Percentiles rank a stretch among this genome's conserved stretches.
phyloP scores from a whole-genome alignment of 2,113 vertebrate genomes.

The Crypturellus undulatus region DNA sequence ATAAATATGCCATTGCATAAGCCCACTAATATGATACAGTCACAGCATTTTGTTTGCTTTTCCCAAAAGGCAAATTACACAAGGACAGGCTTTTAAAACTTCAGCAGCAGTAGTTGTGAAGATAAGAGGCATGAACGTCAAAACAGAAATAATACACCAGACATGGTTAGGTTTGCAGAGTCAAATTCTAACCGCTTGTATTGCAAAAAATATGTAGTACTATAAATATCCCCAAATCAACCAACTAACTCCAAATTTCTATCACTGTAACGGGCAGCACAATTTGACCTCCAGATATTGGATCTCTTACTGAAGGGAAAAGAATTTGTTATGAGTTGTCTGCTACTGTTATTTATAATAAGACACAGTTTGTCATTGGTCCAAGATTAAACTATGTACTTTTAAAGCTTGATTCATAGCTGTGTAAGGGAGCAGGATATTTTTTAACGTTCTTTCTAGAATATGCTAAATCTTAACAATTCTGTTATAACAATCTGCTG shows the following conservation, averaged over 20 bases:
- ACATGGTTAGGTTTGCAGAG: neutral
- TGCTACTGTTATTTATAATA: slow-evolving; percentile 10
- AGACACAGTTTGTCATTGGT: neutral
- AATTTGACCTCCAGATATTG: neutral
- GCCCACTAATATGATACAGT: slow-evolving; percentile 52
- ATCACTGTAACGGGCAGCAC: neutral
- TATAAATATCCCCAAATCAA: slow-evolving; percentile 17
- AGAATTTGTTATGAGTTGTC: neutral
- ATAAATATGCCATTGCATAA: slow-evolving; percentile 65
- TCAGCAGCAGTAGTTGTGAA: slow-evolving; percentile 31
- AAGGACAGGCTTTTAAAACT: slow-evolving; percentile 34
- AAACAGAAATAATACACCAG: slow-evolving; percentile 30
- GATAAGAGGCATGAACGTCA: slow-evolving; percentile 24
- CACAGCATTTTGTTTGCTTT: slow-evolving; percentile 58
- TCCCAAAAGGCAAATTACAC: slow-evolving; percentile 39
- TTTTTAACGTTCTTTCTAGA: slow-evolving; percentile 12
- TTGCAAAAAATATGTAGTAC: neutral
- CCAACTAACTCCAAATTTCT: neutral
- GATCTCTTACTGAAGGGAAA: slow-evolving; percentile 15
- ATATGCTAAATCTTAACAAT: neutral
- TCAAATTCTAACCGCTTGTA: neutral
- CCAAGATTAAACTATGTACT: slow-evolving; percentile 15
- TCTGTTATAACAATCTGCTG: neutral
- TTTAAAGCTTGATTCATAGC: slow-evolving; percentile 7
- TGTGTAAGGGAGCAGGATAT: neutral